Evolutionary conservation across 2,797 vertebrate species (phyloP), one percentile per base, ranked within the genome.

Genomic region (Periparus ater): DNA sequence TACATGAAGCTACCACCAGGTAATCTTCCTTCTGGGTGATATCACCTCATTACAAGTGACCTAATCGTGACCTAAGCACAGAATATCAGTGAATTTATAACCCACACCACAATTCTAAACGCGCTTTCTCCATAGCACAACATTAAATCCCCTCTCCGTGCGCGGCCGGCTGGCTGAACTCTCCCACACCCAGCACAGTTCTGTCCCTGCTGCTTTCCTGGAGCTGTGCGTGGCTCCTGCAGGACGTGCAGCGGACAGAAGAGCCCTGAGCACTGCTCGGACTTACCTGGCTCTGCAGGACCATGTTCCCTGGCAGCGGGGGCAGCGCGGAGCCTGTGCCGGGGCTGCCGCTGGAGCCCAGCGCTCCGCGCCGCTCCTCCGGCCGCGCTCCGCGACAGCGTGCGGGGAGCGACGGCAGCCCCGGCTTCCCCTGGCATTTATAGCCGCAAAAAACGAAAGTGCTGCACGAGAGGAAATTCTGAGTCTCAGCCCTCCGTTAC

Each of bases 241-340:
- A 65, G 68, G 7, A 1, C 1, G 3, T 2, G 11, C 26, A 7
- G 32, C 20, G 13, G 32, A 2, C 2, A 42, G 47, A 6, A 40
- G 5, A 80, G 61, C 67, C n/a, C 23, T 4, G 2, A 11, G n/a
- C 20, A 6, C 13, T 2, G 40, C 8, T 42, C 44, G 22, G 17
- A 70, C 96, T 94, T 80, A 96, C 95, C 94, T 8, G 32, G 8
- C 19, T 95, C 57, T 95, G 8, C 13, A 95, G 87, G n/a, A 96
- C 45, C 91, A 73, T 89, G 55, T 71, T 68, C 72, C 22, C 13
- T 83, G 3, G 1, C 30, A 12, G 67, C 66, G 7, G 62, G 38
- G 48, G 17, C 68, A 0, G 2, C 2, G 11, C 0, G 3, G 17
- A 30, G 26, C 62, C 42, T 61, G 25, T 74, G 38, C 8, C 51